Percentiles rank a stretch among this genome's conserved stretches.
These are phyloP conservation scores for Zeus faber DNA, from an alignment of 2,113 vertebrate genomes.

Conservation along the genomic window DNA sequence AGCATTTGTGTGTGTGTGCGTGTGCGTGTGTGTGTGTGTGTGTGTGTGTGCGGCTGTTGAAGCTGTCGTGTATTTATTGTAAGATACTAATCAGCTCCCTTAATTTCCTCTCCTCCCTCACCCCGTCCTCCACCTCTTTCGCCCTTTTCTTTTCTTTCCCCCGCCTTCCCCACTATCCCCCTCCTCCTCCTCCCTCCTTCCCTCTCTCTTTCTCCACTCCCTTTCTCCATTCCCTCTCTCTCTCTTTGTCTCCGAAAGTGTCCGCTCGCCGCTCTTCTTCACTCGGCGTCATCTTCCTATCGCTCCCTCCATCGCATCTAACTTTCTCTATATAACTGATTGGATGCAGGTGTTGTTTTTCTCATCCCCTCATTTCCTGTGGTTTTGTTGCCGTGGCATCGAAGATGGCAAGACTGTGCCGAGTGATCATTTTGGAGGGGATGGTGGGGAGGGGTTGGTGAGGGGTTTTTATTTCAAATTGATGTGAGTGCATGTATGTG, in stretches of 20 bases:
- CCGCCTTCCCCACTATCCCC: background rate
- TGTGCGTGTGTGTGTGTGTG: no score
- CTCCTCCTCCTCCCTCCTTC: background rate
- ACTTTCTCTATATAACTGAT: conserved; percentile 19
- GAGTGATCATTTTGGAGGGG: conserved; percentile 14
- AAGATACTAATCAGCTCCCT: conserved; percentile 35
- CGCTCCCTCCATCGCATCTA: background rate
- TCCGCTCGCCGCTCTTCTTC: conserved; percentile 1
- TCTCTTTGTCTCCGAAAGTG: background rate
- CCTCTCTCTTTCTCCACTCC: conserved; percentile 3
- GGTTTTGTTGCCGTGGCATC: conserved; percentile 39
- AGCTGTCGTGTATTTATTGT: no score
- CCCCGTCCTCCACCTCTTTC: background rate
- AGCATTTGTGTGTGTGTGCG: no score
- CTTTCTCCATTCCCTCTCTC: background rate
- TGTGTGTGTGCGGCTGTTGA: no score
- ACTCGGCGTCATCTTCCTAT: conserved; percentile 6
- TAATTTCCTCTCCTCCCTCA: background rate
- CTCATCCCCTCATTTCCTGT: conserved; percentile 28
- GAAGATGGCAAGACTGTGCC: conserved; percentile 15
- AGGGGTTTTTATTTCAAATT: no score
- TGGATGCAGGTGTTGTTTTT: conserved; percentile 50
- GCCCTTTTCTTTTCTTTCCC: background rate
- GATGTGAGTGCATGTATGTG: no score
- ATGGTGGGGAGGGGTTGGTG: conserved; percentile 1